A percentile compares a stretch with the other conserved stretches of the same genome.
Conservation (phyloP, 2,797 vertebrate genomes). For the Spinus pinus region DNA sequence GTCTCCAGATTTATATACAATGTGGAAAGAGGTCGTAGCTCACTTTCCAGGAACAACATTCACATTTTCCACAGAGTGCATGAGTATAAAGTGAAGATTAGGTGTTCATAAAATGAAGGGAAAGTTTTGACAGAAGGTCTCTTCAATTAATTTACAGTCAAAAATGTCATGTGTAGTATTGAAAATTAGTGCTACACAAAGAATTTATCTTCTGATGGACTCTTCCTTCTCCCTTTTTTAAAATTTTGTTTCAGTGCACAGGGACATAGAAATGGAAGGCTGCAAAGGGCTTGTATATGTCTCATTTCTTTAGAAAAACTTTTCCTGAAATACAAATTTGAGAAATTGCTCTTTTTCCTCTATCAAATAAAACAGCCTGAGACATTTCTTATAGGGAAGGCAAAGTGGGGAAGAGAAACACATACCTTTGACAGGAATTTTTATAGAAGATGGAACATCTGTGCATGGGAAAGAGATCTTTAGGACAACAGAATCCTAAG, state of each 20-base stretch:
- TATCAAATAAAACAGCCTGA: neutral
- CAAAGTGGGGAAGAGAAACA: neutral
- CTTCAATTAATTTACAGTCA: slow-evolving; percentile 47
- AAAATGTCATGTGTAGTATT: neutral
- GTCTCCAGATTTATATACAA: slow-evolving; percentile 64
- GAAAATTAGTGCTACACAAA: slow-evolving; percentile 1
- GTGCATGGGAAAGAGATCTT: neutral
- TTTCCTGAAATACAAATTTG: neutral
- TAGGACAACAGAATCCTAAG: neutral
- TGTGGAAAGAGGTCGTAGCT: slow-evolving; percentile 47
- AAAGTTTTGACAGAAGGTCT: neutral
- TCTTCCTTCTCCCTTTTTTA: neutral
- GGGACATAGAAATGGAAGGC: neutral
- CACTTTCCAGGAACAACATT: slow-evolving; percentile 58
- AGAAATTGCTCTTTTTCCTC: neutral
- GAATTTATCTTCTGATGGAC: neutral
- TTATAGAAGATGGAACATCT: neutral
- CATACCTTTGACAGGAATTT: neutral
- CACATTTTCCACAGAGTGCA: slow-evolving; percentile 52
- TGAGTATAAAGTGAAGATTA: neutral
- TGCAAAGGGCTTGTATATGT: neutral
- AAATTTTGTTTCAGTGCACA: neutral
- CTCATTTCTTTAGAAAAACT: neutral
- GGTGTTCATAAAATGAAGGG: slow-evolving; percentile 11
- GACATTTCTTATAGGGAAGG: neutral